phyloP scores from a whole-genome alignment of 2,888 invertebrate species.

The Eilema caniola region DNA sequence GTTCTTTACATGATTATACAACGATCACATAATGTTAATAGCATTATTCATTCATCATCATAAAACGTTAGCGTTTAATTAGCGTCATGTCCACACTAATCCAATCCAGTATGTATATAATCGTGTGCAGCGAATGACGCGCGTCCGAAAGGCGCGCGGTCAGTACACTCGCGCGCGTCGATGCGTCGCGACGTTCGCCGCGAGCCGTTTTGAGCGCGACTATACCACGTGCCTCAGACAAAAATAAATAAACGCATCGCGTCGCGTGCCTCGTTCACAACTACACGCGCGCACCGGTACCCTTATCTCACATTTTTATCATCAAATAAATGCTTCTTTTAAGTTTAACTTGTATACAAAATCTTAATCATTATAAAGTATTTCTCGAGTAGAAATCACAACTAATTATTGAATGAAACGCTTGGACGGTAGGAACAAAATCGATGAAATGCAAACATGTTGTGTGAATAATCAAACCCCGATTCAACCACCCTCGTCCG shows the following conservation, averaged over 20 bases:
- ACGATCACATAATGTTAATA: conserved; percentile 13
- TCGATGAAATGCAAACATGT: conserved; percentile 83
- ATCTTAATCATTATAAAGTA: not conserved
- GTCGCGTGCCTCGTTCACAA: conserved; percentile 39
- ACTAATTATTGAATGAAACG: conserved; percentile 23
- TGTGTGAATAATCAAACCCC: conserved; percentile 82
- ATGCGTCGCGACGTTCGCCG: conserved; percentile 70
- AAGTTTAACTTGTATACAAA: not conserved
- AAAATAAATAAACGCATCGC: conserved; percentile 68
- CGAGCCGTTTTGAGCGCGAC: conserved; percentile 52
- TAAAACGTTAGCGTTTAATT: conserved; percentile 26
- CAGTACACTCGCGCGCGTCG: conserved; percentile 83
- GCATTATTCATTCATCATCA: conserved; percentile 15
- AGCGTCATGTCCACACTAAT: conserved; percentile 68
- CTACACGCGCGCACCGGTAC: conserved; percentile 30
- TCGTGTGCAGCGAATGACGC: conserved; percentile 71
- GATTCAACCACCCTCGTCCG: conserved; percentile 71
- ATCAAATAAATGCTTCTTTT: conserved; percentile 20
- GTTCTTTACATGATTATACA: not conserved
- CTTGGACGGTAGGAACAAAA: conserved; percentile 61
- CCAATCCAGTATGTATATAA: conserved; percentile 71
- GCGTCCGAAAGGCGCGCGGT: conserved; percentile 76
- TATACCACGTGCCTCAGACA: conserved; percentile 69
- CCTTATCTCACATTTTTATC: conserved; percentile 33
- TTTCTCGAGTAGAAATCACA: not conserved